These are phyloP conservation scores for Octonoba sinensis DNA, from an alignment of 2,888 invertebrate genomes.

Conservation along the genomic window DNA sequence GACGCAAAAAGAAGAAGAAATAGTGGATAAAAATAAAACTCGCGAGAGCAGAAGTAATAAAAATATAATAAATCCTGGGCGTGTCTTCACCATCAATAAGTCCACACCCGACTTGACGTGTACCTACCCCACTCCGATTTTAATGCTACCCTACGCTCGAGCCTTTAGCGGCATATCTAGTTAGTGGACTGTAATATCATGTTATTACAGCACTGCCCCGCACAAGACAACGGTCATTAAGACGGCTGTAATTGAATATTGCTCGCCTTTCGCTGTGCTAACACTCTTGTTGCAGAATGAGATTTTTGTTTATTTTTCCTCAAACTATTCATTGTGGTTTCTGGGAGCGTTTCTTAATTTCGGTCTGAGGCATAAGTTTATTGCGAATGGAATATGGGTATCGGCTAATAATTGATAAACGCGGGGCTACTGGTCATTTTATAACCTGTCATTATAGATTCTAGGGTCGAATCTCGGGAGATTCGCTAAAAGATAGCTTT, in stretches of 20 bases:
- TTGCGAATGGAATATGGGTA: no score
- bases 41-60: constrained; percentile 29
- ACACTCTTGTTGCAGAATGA: constrained; percentile 2
- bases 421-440: no score
- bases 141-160: constrained; percentile 39
- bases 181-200: constrained; percentile 55
- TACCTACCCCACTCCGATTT: constrained; percentile 35
- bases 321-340: no score
- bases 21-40: constrained; percentile 7
- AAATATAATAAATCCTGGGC: constrained; percentile 55
- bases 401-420: no score
- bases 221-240: constrained; percentile 47
- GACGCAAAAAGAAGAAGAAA: constrained; percentile 5
- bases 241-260: constrained; percentile 53
- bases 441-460: no score
- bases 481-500: no score
- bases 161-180: constrained; percentile 38
- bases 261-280: constrained; percentile 15
- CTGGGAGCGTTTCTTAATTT: no score
- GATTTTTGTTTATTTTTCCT: no score
- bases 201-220: constrained; percentile 48
- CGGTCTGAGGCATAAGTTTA: no score
- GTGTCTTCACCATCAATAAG: constrained; percentile 56
- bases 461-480: no score
- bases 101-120: constrained; percentile 52